Evolutionary conservation across 1,140 invertebrate genomes (phyloP), one percentile per base, ranked within the genome.

Genomic region (Drosophila paulistorum): DNA sequence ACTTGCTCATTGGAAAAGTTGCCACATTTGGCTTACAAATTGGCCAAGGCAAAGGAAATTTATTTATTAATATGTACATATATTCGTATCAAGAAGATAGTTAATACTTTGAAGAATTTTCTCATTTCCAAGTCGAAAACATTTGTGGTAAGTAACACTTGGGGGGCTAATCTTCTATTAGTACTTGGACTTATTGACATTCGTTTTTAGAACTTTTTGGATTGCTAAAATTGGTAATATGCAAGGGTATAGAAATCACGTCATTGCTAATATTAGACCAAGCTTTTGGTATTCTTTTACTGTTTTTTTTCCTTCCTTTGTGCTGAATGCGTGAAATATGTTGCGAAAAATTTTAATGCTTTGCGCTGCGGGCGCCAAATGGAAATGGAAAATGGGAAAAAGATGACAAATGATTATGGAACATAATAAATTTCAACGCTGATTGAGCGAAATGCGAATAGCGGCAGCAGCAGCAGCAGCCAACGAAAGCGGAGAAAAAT

Each of bases 391-490:
- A 73, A 57, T 55, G 70, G 65, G 39, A 68, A 63, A 61, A 70
- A 85, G 77, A 87, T 87, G 84, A 87, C 84, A 87, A 87, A 87
- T 87, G 84, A 87, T 87, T 89, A 89, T 87, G 84, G 84, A 76
- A 74, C 67, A 84, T 78, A 84, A 87, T 87, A 87, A 87, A 87
- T 87, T 87, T 71, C 74, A 66, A 64, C 74, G 74, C 84, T 87
- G 84, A 87, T 87, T 87, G 84, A 87, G 84, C 80, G 84, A 78
- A 85, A 84, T 84, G 77, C 74, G 61, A 76, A 59, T 54, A 37
- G 39, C 7, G 26, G 63, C 61, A 83, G 45, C 17, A 75, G 63
- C 61, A 33, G 17, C 13, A 60, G 59, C 30, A 48, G 17, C 42
- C 79, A 59, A 51, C 20, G 20, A 23, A 26, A 83, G 68, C 60